These are phyloP conservation scores for Austrofundulus limnaeus DNA, from an alignment of 2,113 vertebrate genomes.

Conservation along the genomic window DNA sequence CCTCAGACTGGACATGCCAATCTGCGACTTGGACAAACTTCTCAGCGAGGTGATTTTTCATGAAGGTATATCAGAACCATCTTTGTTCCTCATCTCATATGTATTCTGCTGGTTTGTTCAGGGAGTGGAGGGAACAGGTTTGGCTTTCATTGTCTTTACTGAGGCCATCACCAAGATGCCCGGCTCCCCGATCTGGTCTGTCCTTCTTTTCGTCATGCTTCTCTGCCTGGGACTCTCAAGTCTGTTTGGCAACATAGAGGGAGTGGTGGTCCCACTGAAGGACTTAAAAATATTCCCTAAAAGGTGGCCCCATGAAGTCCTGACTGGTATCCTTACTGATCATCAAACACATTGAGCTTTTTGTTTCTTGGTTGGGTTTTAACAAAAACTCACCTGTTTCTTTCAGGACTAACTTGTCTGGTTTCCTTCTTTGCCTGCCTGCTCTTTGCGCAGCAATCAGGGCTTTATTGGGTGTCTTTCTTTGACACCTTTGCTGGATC, in stretches of 20 bases:
- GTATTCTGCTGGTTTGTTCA: constrained; percentile 49
- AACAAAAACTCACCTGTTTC: constrained; percentile 13
- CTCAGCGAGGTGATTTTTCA: constrained; percentile 58
- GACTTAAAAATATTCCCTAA: constrained; percentile 81
- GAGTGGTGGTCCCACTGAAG: constrained; percentile 86
- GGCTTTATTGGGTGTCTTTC: constrained; percentile 92
- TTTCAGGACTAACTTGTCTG: constrained; percentile 83
- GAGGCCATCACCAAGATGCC: constrained; percentile 96
- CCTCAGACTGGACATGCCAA: constrained; percentile 44
- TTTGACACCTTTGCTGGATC: constrained; percentile 91
- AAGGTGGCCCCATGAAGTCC: constrained; percentile 85
- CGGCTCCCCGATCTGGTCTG: constrained; percentile 84
- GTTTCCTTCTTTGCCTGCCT: constrained; percentile 81
- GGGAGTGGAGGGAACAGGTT: constrained; percentile 92
- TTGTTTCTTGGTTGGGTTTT: no score
- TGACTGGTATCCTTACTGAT: constrained; percentile 72
- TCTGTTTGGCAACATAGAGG: constrained; percentile 91
- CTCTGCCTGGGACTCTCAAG: constrained; percentile 91
- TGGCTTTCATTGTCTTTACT: constrained; percentile 94
- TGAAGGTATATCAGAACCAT: background rate
- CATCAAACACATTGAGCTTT: no score
- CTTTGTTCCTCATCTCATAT: background rate
- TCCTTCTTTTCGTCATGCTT: constrained; percentile 93
- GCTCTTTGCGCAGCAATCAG: constrained; percentile 87
- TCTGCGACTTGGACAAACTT: constrained; percentile 61